Base-by-base conservation (phyloP, 2,888 invertebrate species). In the Papilio demoleus region DNA sequence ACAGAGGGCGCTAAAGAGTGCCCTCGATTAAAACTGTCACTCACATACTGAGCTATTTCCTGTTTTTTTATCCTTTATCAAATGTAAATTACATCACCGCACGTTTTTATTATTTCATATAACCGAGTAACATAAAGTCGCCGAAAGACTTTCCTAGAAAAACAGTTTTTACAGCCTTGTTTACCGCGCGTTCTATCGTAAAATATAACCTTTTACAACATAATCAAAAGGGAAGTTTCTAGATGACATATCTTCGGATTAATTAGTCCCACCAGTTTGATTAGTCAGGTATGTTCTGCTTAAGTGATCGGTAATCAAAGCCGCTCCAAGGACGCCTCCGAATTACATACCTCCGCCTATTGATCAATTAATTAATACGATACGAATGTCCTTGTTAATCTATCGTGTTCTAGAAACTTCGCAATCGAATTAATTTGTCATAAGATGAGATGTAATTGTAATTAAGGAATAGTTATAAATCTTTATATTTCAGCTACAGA, bases 221-320 rank as follows among this genome's bases (percentile, higher is more conserved):
- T 34, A 36, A 6, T 45, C 22, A 58, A 31, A 63, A 19, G 22
- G 31, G 22, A 63, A 24, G 24, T 58, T 17, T 19, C n/a, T 31
- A 47, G 40, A 38, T 65, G 60, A 38, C 27, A 31, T 38, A 59
- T 63, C 24, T 19, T 34, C 17, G 12, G 61, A 65, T 65, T 61
- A 53, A 69, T 69, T 65, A 65, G 45, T 19, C 24, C 17, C 42
- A 45, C n/a, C 38, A 61, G 45, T 42, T 56, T 42, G 36, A 61
- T 60, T 62, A 45, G 22, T n/a, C 36, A 56, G 69, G 61, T 65
- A 65, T 65, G 61, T 62, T 61, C 61, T 56, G 69, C 56, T 53
- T 36, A 61, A 61, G 69, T 62, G 65, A 65, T 69, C 65, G 27
- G 61, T 69, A 64, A 65, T 69, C 65, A 69, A 69, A 65, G 69